Percentiles rank a stretch among this genome's conserved stretches.
Evolutionary conservation across 2,113 vertebrate species (phyloP).

Genomic region (Orientallactaga bullata): DNA sequence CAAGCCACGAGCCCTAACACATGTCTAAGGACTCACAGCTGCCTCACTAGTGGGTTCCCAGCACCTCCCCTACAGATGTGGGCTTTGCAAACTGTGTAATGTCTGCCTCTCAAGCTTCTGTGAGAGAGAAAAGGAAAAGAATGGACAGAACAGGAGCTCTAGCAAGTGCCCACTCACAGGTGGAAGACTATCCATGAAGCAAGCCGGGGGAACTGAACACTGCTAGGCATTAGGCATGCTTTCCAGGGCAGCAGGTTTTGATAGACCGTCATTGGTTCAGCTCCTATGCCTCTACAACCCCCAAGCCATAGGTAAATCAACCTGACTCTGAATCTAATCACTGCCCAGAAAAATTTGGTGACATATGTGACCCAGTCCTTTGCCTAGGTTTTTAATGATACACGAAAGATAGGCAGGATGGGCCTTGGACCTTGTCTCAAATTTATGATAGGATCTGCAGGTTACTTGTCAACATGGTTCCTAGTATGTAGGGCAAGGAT

Average conservation of each 20-base stretch:
- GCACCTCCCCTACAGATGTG: constrained; percentile 41
- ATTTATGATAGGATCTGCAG: background rate
- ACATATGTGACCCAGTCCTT: background rate
- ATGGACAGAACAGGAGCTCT: background rate
- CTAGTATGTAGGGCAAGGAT: background rate
- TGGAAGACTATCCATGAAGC: constrained; percentile 12
- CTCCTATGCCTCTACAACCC: background rate
- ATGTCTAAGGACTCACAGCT: constrained; percentile 70
- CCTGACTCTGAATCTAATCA: constrained; percentile 1
- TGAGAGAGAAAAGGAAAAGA: background rate
- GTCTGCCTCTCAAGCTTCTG: constrained; percentile 41
- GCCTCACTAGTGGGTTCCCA: fast-evolving
- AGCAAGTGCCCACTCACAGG: constrained; percentile 20
- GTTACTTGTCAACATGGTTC: background rate
- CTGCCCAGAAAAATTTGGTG: background rate
- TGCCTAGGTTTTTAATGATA: constrained; percentile 33
- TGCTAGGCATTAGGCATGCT: background rate
- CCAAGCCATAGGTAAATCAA: background rate
- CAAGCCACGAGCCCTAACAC: constrained; percentile 61
- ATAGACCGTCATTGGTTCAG: background rate
- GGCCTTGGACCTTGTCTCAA: background rate
- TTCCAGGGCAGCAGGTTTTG: background rate
- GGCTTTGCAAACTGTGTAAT: constrained; percentile 5
- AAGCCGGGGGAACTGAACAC: background rate
- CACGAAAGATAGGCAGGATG: constrained; percentile 21